Conservation (phyloP, 2,888 invertebrate genomes). For the Trisateles emortualis region DNA sequence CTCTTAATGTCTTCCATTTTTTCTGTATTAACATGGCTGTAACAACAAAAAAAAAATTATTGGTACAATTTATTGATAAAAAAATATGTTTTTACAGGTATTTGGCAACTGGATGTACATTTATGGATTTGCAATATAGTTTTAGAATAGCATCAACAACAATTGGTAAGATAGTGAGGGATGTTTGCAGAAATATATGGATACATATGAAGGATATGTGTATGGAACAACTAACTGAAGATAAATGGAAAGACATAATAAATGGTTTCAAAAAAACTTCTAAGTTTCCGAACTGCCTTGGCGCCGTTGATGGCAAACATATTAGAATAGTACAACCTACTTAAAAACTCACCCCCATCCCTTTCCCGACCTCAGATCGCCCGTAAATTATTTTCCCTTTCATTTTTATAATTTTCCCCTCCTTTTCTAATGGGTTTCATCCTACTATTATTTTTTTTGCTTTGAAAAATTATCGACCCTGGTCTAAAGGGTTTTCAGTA, state of each 20-base stretch:
- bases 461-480: no score
- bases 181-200: constrained; percentile 12
- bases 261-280: constrained; percentile 13
- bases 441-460: no score
- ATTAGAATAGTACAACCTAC: constrained; percentile 22
- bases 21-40: constrained; percentile 34
- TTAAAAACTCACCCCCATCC: no score
- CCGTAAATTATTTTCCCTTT: no score
- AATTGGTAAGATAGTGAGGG: constrained; percentile 11
- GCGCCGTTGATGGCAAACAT: constrained; percentile 44
- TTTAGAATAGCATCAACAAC: constrained; percentile 16
- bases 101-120: constrained; percentile 11
- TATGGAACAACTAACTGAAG: constrained; percentile 8
- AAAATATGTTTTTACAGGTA: constrained; percentile 4
- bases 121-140: constrained; percentile 16
- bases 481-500: no score
- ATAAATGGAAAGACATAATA: constrained; percentile 16
- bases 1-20: constrained; percentile 31
- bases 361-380: no score
- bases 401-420: no score
- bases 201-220: constrained; percentile 6
- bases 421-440: no score
- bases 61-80: background rate
- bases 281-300: constrained; percentile 21
- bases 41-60: constrained; percentile 23